Conservation (phyloP, 1,140 invertebrate genomes). For the Solenopsis invicta region DNA sequence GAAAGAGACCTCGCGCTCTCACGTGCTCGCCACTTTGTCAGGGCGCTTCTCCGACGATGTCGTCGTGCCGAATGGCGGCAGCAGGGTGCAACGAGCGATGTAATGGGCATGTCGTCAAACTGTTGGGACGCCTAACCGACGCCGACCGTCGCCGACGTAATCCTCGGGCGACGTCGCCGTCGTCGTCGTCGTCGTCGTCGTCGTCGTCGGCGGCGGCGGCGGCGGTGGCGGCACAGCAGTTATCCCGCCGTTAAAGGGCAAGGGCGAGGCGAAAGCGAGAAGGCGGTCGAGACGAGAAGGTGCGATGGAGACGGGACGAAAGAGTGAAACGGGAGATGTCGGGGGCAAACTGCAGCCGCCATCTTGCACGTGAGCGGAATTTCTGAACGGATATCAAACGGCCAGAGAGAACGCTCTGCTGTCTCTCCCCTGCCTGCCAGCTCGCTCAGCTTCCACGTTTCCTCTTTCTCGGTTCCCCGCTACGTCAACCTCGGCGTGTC, state of each 20-base stretch:
- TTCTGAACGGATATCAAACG: slow-evolving; percentile 75
- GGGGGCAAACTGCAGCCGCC: slow-evolving; percentile 85
- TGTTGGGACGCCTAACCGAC: slow-evolving; percentile 76
- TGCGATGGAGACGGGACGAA: slow-evolving; percentile 45
- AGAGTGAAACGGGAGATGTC: slow-evolving; percentile 73
- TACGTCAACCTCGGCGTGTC: slow-evolving; percentile 19
- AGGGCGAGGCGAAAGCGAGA: slow-evolving; percentile 63
- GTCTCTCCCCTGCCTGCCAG: slow-evolving; percentile 7
- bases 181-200: no score
- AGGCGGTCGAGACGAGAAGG: slow-evolving; percentile 49
- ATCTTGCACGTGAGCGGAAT: slow-evolving; percentile 86
- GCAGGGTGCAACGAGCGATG: slow-evolving; percentile 42
- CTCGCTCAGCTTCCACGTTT: neutral
- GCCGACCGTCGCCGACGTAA: slow-evolving; percentile 51
- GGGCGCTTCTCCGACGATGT: slow-evolving; percentile 15
- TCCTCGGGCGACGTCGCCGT: slow-evolving; percentile 43
- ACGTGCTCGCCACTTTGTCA: slow-evolving; percentile 51
- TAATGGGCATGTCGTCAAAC: slow-evolving; percentile 78
- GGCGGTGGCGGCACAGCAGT: slow-evolving; percentile 52
- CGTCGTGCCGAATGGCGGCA: slow-evolving; percentile 24
- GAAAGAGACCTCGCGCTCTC: slow-evolving; percentile 52
- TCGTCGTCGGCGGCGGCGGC: slow-evolving; percentile 62
- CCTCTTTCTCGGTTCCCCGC: slow-evolving; percentile 23
- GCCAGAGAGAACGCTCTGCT: slow-evolving; percentile 32
- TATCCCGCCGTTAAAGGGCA: slow-evolving; percentile 59